Percentiles rank a stretch among this genome's conserved stretches.
phyloP scores from a whole-genome alignment of 2,113 vertebrate genomes.

The Ceyx margarethae region DNA sequence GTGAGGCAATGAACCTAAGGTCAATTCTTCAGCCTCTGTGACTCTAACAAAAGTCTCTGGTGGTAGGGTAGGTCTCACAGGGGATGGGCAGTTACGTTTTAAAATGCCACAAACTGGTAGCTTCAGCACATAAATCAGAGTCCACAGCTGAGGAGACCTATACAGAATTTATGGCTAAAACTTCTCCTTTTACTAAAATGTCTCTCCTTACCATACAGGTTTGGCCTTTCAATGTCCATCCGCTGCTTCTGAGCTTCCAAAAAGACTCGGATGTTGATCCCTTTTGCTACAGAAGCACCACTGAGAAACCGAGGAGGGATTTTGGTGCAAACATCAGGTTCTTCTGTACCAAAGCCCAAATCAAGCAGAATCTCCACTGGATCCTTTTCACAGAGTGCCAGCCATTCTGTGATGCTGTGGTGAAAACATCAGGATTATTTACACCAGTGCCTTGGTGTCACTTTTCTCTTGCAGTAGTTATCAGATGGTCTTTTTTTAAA shows the following conservation, averaged over 20 bases:
- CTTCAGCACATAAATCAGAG: neutral
- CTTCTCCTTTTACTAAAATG: neutral
- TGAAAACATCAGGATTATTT: constrained; percentile 10
- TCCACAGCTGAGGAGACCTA: neutral
- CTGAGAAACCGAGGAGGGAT: constrained; percentile 87
- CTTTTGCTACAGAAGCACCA: constrained; percentile 80
- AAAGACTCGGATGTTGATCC: constrained; percentile 84
- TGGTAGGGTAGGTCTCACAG: neutral
- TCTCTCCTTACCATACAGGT: constrained; percentile 79
- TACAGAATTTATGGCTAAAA: neutral
- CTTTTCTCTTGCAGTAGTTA: neutral
- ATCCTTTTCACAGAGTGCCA: constrained; percentile 82
- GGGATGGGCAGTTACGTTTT: neutral
- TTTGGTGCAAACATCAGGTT: constrained; percentile 83
- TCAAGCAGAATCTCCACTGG: constrained; percentile 90
- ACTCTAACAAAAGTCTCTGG: neutral
- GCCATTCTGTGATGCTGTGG: constrained; percentile 81
- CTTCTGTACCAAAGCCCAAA: constrained; percentile 88
- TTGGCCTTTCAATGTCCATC: constrained; percentile 81
- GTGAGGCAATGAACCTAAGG: fast-evolving
- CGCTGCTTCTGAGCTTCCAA: constrained; percentile 85
- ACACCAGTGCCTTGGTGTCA: neutral
- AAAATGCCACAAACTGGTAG: neutral
- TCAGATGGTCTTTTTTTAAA: neutral
- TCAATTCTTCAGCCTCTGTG: neutral